Base-by-base conservation (phyloP, 37 sponge, comb jelly and placozoan genomes). In the Cladorhizidae sp. region DNA sequence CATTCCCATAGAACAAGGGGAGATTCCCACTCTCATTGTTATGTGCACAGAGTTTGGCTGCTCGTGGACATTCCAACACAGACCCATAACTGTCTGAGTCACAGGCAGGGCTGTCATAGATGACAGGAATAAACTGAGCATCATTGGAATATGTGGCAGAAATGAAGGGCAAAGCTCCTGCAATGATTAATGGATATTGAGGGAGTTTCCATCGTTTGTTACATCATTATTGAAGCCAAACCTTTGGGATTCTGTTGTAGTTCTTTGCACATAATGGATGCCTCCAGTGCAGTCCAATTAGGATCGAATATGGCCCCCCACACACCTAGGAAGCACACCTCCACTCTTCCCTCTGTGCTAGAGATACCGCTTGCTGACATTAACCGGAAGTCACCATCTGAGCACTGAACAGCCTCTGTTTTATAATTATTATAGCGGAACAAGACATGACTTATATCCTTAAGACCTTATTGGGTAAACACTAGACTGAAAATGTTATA, bases 241-340 rank as follows among this genome's bases (percentile, higher is more conserved):
- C 64, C 64, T 11, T n/a, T n/a, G 21, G 29, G 23, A 20, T 7
- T 17, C 18, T 42, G 26, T 40, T 49, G 49, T 2, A 72, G 50
- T 28, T 72, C 49, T 45, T 49, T 72, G 50, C 72, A 72, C 3
- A 43, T 36, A n/a, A 72, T 49, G 22, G 43, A 3, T 5, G 72
- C 50, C 39, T 2, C 55, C 50, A 72, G 2, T 72, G 50, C n/a
- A 40, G 50, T 45, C 26, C 72, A 36, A 72, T 39, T 3, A 41
- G 25, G 11, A 6, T 5, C 50, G 11, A 28, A 72, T 20, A 72
- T 28, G 20, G 72, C 35, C 3, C 72, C 72, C 72, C 72, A 72
- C 50, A 72, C 72, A 42, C 72, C 72, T 35, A 22, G 23, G 26
- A 42, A 72, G 41, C 72, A 72, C n/a, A 72, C 26, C 72, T 72